phyloP scores from a whole-genome alignment of 2,113 vertebrate species.

The Leptobrachium ailaonicum region DNA sequence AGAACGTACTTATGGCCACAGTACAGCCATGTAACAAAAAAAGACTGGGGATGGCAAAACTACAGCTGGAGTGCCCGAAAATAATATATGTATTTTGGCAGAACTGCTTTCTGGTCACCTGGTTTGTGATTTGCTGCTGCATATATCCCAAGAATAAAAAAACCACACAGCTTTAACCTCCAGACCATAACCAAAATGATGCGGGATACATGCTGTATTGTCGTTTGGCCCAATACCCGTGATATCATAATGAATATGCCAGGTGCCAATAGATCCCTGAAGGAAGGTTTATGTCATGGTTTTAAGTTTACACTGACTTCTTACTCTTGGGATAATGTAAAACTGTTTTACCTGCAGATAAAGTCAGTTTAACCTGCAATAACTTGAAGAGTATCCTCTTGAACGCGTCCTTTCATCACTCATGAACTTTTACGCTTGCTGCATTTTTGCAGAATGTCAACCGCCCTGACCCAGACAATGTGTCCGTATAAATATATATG shows the following conservation, averaged over 20 bases:
- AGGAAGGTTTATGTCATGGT: slow-evolving; percentile 78
- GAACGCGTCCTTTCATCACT: slow-evolving; percentile 80
- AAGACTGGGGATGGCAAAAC: slow-evolving; percentile 80
- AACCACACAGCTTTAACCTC: slow-evolving; percentile 81
- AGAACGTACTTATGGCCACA: slow-evolving; percentile 67
- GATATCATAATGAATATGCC: slow-evolving; percentile 73
- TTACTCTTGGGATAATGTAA: slow-evolving; percentile 81
- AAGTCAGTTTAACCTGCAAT: slow-evolving; percentile 81
- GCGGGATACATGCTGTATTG: slow-evolving; percentile 80
- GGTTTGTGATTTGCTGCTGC: slow-evolving; percentile 85
- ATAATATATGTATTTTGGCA: slow-evolving; percentile 75
- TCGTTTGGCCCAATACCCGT: slow-evolving; percentile 76
- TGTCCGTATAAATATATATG: slow-evolving; percentile 71
- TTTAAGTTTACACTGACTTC: slow-evolving; percentile 79
- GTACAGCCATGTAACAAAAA: slow-evolving; percentile 74
- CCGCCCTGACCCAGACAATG: slow-evolving; percentile 48
- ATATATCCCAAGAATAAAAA: slow-evolving; percentile 78
- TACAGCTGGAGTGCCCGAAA: slow-evolving; percentile 77
- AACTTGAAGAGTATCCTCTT: slow-evolving; percentile 83
- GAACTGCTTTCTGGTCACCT: slow-evolving; percentile 83
- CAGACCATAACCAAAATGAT: slow-evolving; percentile 85
- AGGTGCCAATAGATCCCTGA: slow-evolving; percentile 73
- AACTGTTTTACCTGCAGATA: slow-evolving; percentile 80
- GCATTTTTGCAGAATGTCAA: slow-evolving; percentile 80
- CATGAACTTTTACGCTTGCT: slow-evolving; percentile 81